Evolutionary conservation across 2,113 vertebrate species (phyloP).

Genomic region (Brachirus orientalis): DNA sequence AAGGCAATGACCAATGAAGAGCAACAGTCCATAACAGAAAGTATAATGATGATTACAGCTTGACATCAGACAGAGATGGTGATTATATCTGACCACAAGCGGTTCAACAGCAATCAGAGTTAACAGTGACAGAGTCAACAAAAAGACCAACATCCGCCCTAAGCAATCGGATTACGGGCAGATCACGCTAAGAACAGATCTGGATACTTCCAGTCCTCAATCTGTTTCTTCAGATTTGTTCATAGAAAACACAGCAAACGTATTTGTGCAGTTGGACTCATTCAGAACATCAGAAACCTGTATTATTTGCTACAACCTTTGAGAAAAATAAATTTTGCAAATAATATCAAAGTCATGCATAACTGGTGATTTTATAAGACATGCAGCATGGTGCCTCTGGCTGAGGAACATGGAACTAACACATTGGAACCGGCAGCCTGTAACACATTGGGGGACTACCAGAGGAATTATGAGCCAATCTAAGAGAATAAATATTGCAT

Average conservation of each 20-base stretch:
- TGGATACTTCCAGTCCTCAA: no score
- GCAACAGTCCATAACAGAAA: slow-evolving; percentile 28
- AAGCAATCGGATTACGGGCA: no score
- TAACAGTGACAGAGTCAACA: slow-evolving; percentile 13
- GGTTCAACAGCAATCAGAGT: slow-evolving; percentile 10
- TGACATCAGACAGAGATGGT: slow-evolving; percentile 8
- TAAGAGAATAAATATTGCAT: slow-evolving; percentile 32
- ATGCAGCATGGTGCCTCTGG: slow-evolving; percentile 22
- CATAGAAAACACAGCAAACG: no score
- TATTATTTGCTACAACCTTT: background rate
- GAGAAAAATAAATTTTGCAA: slow-evolving; percentile 16
- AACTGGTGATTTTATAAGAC: slow-evolving; percentile 37
- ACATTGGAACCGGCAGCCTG: slow-evolving; percentile 34
- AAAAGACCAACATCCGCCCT: background rate
- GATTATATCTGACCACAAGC: slow-evolving; percentile 6
- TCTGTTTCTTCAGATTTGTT: no score
- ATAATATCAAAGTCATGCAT: slow-evolving; percentile 39
- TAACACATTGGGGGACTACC: slow-evolving; percentile 37
- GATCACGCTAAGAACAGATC: no score
- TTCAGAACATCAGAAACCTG: no score
- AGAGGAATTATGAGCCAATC: slow-evolving; percentile 45
- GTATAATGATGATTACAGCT: slow-evolving; percentile 5
- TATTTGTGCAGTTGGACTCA: no score
- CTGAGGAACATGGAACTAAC: slow-evolving; percentile 18
- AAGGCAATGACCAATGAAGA: slow-evolving; percentile 28